Percentiles rank a stretch among this genome's conserved stretches.
Evolutionary conservation across 2,797 vertebrate genomes (phyloP).

Genomic region (Myiotriccus ornatus): DNA sequence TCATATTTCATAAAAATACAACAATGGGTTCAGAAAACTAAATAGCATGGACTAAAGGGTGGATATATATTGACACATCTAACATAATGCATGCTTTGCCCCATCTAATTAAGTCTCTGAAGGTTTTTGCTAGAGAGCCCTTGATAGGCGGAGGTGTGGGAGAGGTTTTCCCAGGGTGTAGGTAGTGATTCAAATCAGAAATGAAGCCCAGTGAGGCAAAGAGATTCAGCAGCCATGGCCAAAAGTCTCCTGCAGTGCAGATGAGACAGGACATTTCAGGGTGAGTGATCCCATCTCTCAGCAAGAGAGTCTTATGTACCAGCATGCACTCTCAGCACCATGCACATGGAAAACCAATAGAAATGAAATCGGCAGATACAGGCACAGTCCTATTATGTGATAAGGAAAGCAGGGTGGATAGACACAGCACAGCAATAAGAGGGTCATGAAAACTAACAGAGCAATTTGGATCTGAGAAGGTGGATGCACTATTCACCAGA

Average conservation of each 20-base stretch:
- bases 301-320: background rate
- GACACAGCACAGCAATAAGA: background rate
- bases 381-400: constrained; percentile 1
- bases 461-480: constrained; percentile 19
- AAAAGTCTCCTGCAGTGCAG: background rate
- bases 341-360: background rate
- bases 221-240: background rate
- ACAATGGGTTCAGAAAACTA: background rate
- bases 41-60: background rate
- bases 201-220: background rate
- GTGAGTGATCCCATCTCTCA: background rate
- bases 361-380: background rate
- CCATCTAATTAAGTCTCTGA: background rate
- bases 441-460: constrained; percentile 2
- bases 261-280: background rate
- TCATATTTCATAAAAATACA: background rate
- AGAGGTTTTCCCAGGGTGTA: background rate
- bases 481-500: constrained; percentile 3
- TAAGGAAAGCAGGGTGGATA: background rate
- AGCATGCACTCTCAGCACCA: background rate
- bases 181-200: background rate
- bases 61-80: background rate
- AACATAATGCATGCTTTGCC: background rate
- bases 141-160: background rate
- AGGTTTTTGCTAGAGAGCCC: background rate